Base-by-base conservation (phyloP, 1,140 invertebrate genomes). In the Aphelinus atriplicis region DNA sequence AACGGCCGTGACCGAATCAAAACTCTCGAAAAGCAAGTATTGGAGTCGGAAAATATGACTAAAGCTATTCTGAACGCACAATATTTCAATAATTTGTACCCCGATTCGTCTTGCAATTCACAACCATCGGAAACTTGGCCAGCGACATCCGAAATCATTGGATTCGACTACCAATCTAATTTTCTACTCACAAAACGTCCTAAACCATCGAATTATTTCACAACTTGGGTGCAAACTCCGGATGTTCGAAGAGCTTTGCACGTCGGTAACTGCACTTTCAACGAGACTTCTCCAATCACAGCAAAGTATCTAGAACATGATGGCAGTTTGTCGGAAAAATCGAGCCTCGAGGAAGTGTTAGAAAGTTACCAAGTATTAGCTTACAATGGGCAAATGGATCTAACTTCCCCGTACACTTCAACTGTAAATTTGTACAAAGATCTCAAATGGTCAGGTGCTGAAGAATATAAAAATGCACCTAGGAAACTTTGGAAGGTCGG, bases 321-420 rank as follows among this genome's bases (percentile, higher is more conserved):
- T 88, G 46, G 96, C 98, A 88, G 89, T 97, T 0, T 95, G 79
- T 94, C 93, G 0, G 91, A 95, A 26, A 93, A 93, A 50, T 91
- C 91, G 1, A 92, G 92, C 90, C 86, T 97, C 58, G 88, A 90
- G 4, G 91, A 93, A 65, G 84, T 97, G 1, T 72, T 91, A 89
- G 78, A 91, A 82, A 58, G 91, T 71, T 95, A 95, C 80, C 90
- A 90, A 83, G 90, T 93, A 2, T 86, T 94, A 1, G 89, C 94
- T 61, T 97, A 95, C 83, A 95, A 92, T 81, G 95, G 95, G 0
- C 94, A 96, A 81, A 82, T 96, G 58, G 95, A 97, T 82, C 92
- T 97, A 26, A 95, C 95, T 79, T 92, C 95, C 1, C 92, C 94
- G 1, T 95, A 95, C 84, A 92, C 94, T 0, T 81, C 93, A 50